phyloP scores from a whole-genome alignment of 2,797 vertebrate genomes.

The Cynopterus sphinx region DNA sequence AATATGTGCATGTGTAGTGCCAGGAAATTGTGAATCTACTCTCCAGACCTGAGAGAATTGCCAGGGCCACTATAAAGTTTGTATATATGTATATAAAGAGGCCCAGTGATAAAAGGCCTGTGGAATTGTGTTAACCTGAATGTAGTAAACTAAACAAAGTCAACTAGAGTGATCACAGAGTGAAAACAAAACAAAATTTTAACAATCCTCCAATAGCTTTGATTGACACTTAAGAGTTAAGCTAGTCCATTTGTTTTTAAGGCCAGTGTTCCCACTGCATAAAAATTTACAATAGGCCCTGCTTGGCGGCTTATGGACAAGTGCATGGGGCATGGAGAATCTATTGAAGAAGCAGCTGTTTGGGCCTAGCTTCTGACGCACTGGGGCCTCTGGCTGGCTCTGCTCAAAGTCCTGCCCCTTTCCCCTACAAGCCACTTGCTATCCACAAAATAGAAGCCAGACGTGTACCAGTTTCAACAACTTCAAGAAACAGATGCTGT shows the following conservation, averaged over 20 bases:
- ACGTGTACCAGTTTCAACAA: constrained; percentile 67
- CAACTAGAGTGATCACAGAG: constrained; percentile 68
- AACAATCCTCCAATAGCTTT: constrained; percentile 75
- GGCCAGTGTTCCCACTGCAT: constrained; percentile 79
- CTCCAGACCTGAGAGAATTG: constrained; percentile 39
- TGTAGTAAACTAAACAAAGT: constrained; percentile 74
- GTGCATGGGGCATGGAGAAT: constrained; percentile 58
- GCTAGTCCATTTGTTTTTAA: constrained; percentile 83
- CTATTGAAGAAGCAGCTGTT: constrained; percentile 83
- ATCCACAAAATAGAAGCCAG: constrained; percentile 71
- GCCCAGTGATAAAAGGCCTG: constrained; percentile 42
- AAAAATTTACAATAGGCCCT: constrained; percentile 70
- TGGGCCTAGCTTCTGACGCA: constrained; percentile 77
- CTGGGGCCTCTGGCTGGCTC: constrained; percentile 58
- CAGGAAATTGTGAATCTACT: constrained; percentile 63
- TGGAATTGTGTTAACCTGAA: constrained; percentile 78
- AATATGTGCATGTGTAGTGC: neutral
- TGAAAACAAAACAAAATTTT: constrained; percentile 76
- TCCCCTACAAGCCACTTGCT: constrained; percentile 59
- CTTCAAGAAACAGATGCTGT: constrained; percentile 80
- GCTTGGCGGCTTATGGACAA: constrained; percentile 73
- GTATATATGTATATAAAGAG: no score
- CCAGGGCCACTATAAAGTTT: neutral
- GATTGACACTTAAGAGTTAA: constrained; percentile 88
- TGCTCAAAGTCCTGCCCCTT: constrained; percentile 72